Evolutionary conservation across 2,797 vertebrate genomes (phyloP).

Genomic region (Pelochelys cantorii): DNA sequence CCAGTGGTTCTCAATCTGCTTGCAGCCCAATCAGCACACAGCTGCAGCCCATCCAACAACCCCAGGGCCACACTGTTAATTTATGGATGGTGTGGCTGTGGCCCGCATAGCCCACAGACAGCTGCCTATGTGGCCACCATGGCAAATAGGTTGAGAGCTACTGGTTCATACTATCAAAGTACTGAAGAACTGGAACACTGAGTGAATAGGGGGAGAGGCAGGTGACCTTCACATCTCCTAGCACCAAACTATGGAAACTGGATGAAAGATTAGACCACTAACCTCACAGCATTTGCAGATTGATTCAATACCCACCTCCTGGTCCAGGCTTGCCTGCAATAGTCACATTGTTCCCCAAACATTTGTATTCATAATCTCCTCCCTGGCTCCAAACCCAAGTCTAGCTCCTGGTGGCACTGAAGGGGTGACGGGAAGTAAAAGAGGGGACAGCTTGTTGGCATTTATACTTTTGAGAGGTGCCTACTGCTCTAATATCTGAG

Average conservation of each 20-base stretch:
- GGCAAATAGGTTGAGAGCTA: too few species aligned
- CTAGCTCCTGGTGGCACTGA: accelerated
- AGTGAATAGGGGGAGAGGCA: neutral
- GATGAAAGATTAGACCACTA: neutral
- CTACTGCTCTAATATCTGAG: neutral
- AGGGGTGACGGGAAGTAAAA: neutral
- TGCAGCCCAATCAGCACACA: too few species aligned
- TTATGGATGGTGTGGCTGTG: too few species aligned
- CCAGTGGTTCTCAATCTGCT: too few species aligned
- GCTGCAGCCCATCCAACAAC: too few species aligned
- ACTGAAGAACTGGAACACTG: accelerated
- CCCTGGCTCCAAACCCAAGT: accelerated
- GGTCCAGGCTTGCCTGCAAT: neutral
- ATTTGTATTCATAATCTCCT: neutral
- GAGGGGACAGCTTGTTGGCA: neutral
- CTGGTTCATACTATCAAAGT: neutral
- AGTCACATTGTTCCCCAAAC: neutral
- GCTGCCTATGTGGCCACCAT: too few species aligned
- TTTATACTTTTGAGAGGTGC: accelerated
- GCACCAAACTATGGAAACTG: neutral
- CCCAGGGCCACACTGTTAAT: too few species aligned
- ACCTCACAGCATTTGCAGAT: accelerated
- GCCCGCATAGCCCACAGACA: too few species aligned
- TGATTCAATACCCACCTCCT: neutral
- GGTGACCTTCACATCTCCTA: neutral